A percentile compares a stretch with the other conserved stretches of the same genome.
These are phyloP conservation scores for Sussaba pulchella DNA, from an alignment of 2,888 invertebrate species.

Conservation along the genomic window DNA sequence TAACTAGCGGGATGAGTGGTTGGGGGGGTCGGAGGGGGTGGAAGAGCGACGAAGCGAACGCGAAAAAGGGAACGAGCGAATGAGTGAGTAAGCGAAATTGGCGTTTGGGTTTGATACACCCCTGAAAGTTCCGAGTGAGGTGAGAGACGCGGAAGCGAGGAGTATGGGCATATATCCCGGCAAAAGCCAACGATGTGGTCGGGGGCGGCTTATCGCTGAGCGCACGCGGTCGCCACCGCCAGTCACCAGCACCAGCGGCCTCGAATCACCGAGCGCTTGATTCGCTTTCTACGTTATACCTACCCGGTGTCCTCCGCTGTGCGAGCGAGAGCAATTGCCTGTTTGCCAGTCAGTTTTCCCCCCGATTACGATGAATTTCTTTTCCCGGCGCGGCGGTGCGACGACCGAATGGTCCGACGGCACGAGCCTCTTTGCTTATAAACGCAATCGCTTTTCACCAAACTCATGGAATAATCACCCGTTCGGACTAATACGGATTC, in stretches of 20 bases:
- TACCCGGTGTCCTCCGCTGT: conserved; percentile 28
- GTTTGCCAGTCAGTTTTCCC: conserved; percentile 72
- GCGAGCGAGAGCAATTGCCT: conserved; percentile 59
- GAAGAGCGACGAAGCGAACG: conserved; percentile 32
- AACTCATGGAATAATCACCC: neutral
- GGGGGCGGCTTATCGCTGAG: conserved; percentile 80
- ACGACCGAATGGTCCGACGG: conserved; percentile 28
- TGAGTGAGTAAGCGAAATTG: conserved; percentile 52
- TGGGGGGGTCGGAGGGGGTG: neutral
- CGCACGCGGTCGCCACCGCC: conserved; percentile 83
- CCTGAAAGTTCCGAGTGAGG: conserved; percentile 67
- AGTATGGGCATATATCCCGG: conserved; percentile 10
- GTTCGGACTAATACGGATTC: no score
- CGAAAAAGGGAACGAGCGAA: conserved; percentile 45
- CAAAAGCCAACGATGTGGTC: conserved; percentile 37
- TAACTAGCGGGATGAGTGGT: conserved; percentile 3
- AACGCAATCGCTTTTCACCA: conserved; percentile 20
- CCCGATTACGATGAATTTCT: conserved; percentile 78
- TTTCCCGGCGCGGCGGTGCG: conserved; percentile 59
- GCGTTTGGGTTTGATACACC: conserved; percentile 58
- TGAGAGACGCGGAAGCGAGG: conserved; percentile 45
- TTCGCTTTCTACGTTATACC: conserved; percentile 70
- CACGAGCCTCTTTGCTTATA: conserved; percentile 46
- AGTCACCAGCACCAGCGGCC: conserved; percentile 75
- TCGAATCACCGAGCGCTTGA: conserved; percentile 66